Evolutionary conservation across 2,797 vertebrate species (phyloP), one percentile per base, ranked within the genome.

Genomic region (Parauchenoglanis ngamensis): DNA sequence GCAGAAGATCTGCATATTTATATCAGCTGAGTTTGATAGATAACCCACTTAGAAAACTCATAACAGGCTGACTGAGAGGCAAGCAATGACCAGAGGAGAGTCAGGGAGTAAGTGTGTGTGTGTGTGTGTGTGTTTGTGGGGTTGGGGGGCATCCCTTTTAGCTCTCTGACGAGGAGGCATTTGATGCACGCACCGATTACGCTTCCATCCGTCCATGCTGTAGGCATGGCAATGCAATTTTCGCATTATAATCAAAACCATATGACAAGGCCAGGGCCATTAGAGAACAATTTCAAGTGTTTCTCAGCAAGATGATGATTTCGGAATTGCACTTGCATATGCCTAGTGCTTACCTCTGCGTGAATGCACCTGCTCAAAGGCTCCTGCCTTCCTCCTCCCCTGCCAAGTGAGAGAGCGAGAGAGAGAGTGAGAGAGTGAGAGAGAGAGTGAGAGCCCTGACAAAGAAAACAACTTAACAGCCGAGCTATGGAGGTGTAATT

Each of bases 191-290:
- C 96, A 96, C 95, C 95, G 96, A 97, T 97, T 96, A 97, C 95
- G 95, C 95, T 96, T 96, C 96, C 93, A 95, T 96, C 96, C 94
- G 49, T 95, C 95, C 95, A 94, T 94, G 94, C 94, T 94, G 95
- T 96, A 97, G 96, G 95, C 96, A 96, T 89, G 87, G 95, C 95
- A 95, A 95, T 96, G 96, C 96, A 96, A 97, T 97, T 96, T 97
- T 94, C 96, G 95, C 94, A 94, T 97, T 96, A 96, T 96, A 97
- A 97, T 96, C 96, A 96, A 96, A 96, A 96, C 95, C 96, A 96
- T 96, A 96, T 96, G 96, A 97, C 96, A 96, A 96, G 96, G 84
- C 95, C 94, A 91, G 94, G 94, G 96, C 96, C 96, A 97, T 97
- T 96, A 97, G 96, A 95, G 96, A 97, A 96, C 96, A 96, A 96